phyloP scores from a whole-genome alignment of 2,113 vertebrate genomes.

The Cyrtonyx montezumae region DNA sequence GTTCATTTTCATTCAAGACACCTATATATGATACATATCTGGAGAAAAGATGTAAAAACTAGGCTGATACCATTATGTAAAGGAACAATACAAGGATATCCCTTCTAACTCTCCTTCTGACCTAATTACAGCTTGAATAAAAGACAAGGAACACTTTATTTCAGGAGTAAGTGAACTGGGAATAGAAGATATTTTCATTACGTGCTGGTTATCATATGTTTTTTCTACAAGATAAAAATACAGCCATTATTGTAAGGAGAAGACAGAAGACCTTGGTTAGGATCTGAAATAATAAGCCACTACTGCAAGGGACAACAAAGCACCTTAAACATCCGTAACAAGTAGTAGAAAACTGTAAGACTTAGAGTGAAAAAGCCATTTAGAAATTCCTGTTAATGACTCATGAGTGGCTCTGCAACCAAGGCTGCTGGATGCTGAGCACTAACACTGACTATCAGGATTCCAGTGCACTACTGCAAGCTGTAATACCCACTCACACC shows the following conservation, averaged over 20 bases:
- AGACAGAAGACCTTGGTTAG: not conserved
- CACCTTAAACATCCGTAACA: not conserved
- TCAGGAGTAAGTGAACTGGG: not conserved
- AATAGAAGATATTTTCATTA: slow-evolving; percentile 20
- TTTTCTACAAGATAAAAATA: not conserved
- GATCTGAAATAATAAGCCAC: not conserved
- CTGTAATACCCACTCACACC: not conserved
- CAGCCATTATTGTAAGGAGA: not conserved
- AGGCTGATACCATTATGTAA: slow-evolving; percentile 14
- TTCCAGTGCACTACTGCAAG: not conserved
- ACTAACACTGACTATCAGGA: not conserved
- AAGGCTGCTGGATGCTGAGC: not conserved
- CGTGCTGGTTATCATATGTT: not conserved
- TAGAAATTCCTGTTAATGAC: not conserved
- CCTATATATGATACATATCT: not conserved
- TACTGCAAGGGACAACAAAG: not conserved
- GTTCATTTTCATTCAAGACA: not conserved
- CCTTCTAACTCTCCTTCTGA: slow-evolving; percentile 15
- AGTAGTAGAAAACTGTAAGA: not conserved
- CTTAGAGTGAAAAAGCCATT: not conserved
- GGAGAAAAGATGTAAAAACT: not conserved
- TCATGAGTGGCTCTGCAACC: not conserved
- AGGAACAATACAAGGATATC: slow-evolving; percentile 3
- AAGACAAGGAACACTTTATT: slow-evolving; percentile 10
- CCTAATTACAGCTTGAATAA: slow-evolving; percentile 11